A percentile compares a stretch with the other conserved stretches of the same genome.
phyloP scores from a whole-genome alignment of 2,113 vertebrate genomes.

The Mus pahari region DNA sequence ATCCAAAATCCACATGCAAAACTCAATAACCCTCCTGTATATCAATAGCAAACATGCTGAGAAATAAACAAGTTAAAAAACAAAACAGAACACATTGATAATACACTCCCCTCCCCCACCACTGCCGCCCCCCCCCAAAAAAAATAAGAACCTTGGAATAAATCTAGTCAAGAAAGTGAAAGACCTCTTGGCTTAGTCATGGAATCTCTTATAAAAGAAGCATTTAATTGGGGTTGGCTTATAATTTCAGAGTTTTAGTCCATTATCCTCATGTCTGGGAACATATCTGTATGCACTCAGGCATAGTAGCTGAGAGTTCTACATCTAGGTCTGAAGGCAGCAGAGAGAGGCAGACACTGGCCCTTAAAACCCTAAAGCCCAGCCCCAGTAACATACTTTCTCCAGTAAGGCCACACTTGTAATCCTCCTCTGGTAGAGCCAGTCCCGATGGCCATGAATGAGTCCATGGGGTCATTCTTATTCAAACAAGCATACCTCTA shows the following conservation, averaged over 20 bases:
- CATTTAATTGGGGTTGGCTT: no score
- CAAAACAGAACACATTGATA: neutral
- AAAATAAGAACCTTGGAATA: neutral
- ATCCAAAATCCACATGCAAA: neutral
- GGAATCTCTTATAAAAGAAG: no score
- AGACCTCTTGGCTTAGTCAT: neutral
- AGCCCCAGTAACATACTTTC: neutral
- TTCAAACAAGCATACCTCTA: neutral
- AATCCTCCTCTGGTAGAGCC: neutral
- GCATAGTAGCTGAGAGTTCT: no score
- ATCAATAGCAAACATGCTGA: neutral
- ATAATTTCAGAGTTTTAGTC: no score
- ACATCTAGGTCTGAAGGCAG: no score
- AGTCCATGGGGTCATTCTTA: neutral
- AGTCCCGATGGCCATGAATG: neutral
- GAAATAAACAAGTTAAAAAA: neutral
- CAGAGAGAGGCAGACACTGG: no score
- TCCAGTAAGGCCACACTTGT: neutral
- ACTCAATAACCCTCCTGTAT: neutral
- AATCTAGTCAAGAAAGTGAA: neutral
- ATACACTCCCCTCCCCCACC: no score
- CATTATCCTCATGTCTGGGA: no score
- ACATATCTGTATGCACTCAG: no score
- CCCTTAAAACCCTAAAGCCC: no score
- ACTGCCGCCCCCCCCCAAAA: no score